Base-by-base conservation (phyloP, 2,797 vertebrate genomes). In the Agapornis canus region DNA sequence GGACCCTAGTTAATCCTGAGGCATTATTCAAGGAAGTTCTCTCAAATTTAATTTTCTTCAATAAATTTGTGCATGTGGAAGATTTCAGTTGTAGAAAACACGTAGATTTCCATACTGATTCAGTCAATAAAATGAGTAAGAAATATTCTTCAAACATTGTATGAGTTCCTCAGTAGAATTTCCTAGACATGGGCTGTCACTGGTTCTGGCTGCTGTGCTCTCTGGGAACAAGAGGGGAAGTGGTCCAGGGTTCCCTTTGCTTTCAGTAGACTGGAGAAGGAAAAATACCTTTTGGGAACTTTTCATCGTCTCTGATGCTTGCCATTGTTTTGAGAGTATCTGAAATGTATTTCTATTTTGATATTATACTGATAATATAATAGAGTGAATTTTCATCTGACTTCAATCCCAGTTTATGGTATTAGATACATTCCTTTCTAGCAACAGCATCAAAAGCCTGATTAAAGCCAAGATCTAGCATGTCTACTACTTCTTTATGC, bases 131-230 rank as follows among this genome's bases (percentile, higher is more conserved):
- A 82, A 51, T 4, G 4, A 7, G 29, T 68, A 71, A 65, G 13
- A 76, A 78, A 14, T 47, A 23, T 3, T 89, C 8, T 51, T 59
- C 59, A 72, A 47, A 18, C 3, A 1, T 20, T 72, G 2, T 61
- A 6, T 11, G 39, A 5, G 3, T 69, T 92, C 19, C 23, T 78
- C 23, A n/a, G 15, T n/a, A 60, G 47, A 23, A 5, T 79, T 75
- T 57, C 11, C 23, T 47, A 45, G 27, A 20, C 5, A 5, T 0
- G 3, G 6, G 7, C 16, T 32, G 2, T 69, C 8, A 13, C 13
- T 18, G 27, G 0, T 18, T 31, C 17, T 49, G 31, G 7, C 14
- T 86, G 29, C 22, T 0, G 0, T 42, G 21, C 13, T 32, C 10
- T 40, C 23, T 32, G 47, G 57, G 40, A 79, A 5, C 9, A 31